Percentiles rank a stretch among this genome's conserved stretches.
Conservation (phyloP, 2,797 vertebrate genomes). For the Denticeps clupeoides region DNA sequence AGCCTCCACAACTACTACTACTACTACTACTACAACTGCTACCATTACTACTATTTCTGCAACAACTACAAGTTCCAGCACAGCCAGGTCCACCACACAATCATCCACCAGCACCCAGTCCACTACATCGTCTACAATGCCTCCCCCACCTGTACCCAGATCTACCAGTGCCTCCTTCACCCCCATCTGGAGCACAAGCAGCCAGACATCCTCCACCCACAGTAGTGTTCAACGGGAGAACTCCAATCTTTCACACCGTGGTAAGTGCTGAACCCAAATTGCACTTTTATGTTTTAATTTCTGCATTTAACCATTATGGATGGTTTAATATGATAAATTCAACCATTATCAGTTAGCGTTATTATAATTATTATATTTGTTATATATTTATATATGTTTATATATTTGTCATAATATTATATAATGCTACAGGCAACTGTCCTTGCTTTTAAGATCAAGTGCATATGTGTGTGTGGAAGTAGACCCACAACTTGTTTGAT, state of each 20-base stretch:
- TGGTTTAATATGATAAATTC: too few relatives aligned
- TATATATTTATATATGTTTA: too few relatives aligned
- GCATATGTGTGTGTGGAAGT: too few relatives aligned
- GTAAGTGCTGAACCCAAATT: conserved; percentile 58
- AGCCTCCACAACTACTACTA: conserved; percentile 5
- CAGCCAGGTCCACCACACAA: conserved; percentile 9
- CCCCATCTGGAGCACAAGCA: conserved; percentile 23
- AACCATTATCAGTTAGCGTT: too few relatives aligned
- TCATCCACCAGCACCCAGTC: conserved; percentile 3
- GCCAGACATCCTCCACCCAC: conserved; percentile 40
- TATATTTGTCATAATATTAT: too few relatives aligned
- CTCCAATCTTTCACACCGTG: conserved; percentile 82
- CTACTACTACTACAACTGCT: conserved; percentile 10
- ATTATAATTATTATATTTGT: too few relatives aligned
- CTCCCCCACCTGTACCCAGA: conserved; percentile 25
- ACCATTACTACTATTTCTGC: conserved; percentile 10
- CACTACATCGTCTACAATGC: conserved; percentile 10
- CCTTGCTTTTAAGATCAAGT: too few relatives aligned
- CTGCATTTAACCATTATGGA: too few relatives aligned
- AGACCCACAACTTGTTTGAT: conserved; percentile 5
- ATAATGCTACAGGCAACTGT: too few relatives aligned
- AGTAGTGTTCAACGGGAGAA: conserved; percentile 62
- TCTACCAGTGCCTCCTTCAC: conserved; percentile 30
- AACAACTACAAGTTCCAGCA: conserved; percentile 21
- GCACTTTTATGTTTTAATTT: background rate